Evolutionary conservation across 2,888 invertebrate species (phyloP).

Genomic region (Protophormia terraenovae): DNA sequence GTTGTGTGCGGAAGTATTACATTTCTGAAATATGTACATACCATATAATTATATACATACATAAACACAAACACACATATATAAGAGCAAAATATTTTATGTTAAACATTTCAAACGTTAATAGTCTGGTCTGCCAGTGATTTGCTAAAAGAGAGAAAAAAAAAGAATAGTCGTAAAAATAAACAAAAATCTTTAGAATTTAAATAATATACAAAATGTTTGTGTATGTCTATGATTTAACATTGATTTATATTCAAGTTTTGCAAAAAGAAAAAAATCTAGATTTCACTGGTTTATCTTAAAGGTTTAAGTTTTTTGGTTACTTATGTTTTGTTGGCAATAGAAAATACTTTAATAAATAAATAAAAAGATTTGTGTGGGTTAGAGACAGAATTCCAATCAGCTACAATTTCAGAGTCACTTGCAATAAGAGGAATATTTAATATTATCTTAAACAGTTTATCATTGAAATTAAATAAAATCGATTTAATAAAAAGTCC

Average conservation of each 20-base stretch:
- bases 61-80: background rate
- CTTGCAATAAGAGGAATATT: too few relatives aligned
- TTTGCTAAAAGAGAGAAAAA: background rate
- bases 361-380: too few relatives aligned
- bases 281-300: too few relatives aligned
- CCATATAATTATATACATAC: background rate
- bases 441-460: too few relatives aligned
- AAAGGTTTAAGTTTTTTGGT: too few relatives aligned
- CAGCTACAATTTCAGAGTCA: too few relatives aligned
- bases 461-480: too few relatives aligned
- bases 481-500: too few relatives aligned
- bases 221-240: background rate
- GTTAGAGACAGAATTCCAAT: too few relatives aligned
- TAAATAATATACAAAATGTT: background rate
- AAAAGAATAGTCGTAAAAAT: too few relatives aligned
- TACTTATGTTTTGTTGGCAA: background rate
- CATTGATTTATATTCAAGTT: background rate
- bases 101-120: conserved; percentile 21
- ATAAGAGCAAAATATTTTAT: background rate
- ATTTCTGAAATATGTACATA: background rate
- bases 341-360: too few relatives aligned
- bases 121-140: conserved; percentile 32
- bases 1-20: conserved; percentile 21
- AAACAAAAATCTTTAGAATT: background rate
- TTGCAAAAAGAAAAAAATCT: too few relatives aligned